Evolutionary conservation across 2,888 invertebrate genomes (phyloP).

Genomic region (Xestia rhomboidea): DNA sequence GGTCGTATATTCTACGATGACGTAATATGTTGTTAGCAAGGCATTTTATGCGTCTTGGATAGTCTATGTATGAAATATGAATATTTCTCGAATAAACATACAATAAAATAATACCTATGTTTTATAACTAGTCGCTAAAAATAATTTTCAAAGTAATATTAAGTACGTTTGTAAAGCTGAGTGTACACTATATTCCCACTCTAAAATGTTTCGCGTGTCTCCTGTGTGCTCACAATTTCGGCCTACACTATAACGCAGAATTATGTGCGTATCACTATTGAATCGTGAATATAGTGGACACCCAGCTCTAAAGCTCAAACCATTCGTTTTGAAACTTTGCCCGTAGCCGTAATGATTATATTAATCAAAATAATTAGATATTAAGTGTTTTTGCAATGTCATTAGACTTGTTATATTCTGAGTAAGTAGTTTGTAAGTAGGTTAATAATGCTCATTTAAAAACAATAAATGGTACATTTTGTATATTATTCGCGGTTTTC

Average conservation of each 20-base stretch:
- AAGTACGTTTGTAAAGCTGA: constrained; percentile 12
- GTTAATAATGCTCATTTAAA: constrained; percentile 9
- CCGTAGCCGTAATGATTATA: constrained; percentile 31
- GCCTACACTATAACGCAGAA: not conserved
- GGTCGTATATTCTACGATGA: constrained; percentile 9
- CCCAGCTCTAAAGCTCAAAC: constrained; percentile 3
- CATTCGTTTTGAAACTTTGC: constrained; percentile 26
- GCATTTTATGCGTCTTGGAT: constrained; percentile 15
- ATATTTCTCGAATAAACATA: constrained; percentile 12
- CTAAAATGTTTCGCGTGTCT: not conserved
- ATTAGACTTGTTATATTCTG: constrained; percentile 20
- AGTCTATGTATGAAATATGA: not conserved
- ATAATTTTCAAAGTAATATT: constrained; percentile 22
- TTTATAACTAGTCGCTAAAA: constrained; percentile 51
- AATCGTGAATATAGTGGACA: not conserved
- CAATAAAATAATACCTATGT: constrained; percentile 4
- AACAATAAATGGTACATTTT: constrained; percentile 34
- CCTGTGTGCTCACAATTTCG: not conserved
- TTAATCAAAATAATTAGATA: constrained; percentile 38
- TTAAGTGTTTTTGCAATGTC: constrained; percentile 30
- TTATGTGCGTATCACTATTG: not conserved
- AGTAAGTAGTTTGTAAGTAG: constrained; percentile 40
- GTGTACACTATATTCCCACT: not conserved
- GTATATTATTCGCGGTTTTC: constrained; percentile 19
- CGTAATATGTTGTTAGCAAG: constrained; percentile 5